Conservation (phyloP, 2,113 vertebrate genomes). For the Nanorana parkeri region DNA sequence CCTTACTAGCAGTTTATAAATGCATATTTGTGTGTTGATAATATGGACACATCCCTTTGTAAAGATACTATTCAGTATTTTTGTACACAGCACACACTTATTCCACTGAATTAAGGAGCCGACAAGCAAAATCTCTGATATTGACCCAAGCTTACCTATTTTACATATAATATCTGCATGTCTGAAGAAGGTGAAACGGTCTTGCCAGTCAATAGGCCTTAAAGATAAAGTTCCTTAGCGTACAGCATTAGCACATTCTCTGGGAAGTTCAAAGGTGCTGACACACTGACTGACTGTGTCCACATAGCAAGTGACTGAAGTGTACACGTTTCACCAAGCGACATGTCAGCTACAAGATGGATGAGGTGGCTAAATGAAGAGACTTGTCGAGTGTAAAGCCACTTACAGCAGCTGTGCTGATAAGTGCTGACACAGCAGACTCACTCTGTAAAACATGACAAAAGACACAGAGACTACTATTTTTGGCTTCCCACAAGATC, state of each 20-base stretch:
- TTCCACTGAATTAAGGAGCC: too few species aligned
- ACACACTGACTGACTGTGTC: slow-evolving; percentile 7
- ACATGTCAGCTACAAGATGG: not conserved
- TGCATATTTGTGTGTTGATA: too few species aligned
- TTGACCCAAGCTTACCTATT: too few species aligned
- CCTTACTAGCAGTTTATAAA: too few species aligned
- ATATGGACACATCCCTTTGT: too few species aligned
- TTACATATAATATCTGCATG: too few species aligned
- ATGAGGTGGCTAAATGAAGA: slow-evolving; percentile 28
- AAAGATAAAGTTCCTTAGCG: not conserved
- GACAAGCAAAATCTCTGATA: too few species aligned
- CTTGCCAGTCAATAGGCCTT: too few species aligned
- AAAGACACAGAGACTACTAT: not conserved
- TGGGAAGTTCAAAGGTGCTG: slow-evolving; percentile 14
- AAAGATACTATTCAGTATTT: too few species aligned
- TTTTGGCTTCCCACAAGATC: not conserved
- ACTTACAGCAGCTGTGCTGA: not conserved
- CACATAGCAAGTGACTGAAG: not conserved
- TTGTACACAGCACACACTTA: too few species aligned
- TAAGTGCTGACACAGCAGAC: slow-evolving; percentile 8
- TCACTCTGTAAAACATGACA: not conserved
- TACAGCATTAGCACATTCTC: not conserved
- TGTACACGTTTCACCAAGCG: slow-evolving; percentile 1
- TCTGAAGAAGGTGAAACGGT: too few species aligned
- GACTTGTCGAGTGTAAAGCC: not conserved